Evolutionary conservation across 2,888 invertebrate species (phyloP).

Genomic region (Eudasyphora cyanicolor): DNA sequence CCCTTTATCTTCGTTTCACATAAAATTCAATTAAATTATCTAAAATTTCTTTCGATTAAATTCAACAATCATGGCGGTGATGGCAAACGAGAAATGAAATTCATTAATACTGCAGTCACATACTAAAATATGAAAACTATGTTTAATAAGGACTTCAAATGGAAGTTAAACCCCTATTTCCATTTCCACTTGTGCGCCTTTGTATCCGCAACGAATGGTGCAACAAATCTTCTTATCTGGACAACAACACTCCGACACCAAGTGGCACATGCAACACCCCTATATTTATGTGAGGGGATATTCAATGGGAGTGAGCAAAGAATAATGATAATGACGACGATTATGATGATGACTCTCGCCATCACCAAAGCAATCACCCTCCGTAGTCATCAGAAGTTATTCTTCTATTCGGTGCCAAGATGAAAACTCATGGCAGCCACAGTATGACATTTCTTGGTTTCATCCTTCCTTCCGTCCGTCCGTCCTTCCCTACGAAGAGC

Average conservation of each 20-base stretch:
- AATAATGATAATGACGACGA: too few species aligned
- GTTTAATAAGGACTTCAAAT: not conserved
- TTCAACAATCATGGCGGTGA: too few species aligned
- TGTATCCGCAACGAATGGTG: not conserved
- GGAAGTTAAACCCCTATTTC: not conserved
- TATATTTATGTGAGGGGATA: conserved; percentile 17
- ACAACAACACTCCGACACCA: conserved; percentile 42
- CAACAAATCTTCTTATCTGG: conserved; percentile 55
- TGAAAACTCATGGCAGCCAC: not conserved
- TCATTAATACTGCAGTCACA: conserved; percentile 11
- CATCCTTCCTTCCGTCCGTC: too few species aligned
- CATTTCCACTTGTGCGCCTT: not conserved
- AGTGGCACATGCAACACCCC: not conserved
- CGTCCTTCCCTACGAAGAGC: too few species aligned
- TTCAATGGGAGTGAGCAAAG: too few species aligned
- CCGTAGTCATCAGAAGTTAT: not conserved
- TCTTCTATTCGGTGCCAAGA: not conserved
- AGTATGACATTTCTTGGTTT: not conserved
- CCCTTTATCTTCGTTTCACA: too few species aligned
- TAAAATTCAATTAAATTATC: too few species aligned
- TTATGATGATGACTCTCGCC: not conserved
- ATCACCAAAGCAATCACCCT: too few species aligned
- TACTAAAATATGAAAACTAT: not conserved
- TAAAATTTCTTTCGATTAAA: too few species aligned
- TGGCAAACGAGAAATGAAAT: too few species aligned